These are phyloP conservation scores for Cryptus viduatorius DNA, from an alignment of 2,888 invertebrate species.

Conservation along the genomic window DNA sequence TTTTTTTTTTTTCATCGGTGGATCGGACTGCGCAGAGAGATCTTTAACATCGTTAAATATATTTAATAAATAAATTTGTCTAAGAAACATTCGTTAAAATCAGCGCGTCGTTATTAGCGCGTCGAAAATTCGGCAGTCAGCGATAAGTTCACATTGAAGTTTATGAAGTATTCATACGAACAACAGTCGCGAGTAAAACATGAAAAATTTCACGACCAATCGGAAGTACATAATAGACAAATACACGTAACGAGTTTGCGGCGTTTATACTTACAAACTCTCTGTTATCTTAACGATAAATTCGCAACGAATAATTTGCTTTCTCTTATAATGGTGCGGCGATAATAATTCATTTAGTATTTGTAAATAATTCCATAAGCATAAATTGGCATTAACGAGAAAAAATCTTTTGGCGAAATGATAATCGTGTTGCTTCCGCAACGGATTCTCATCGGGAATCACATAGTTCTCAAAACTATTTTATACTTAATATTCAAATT, in stretches of 20 bases:
- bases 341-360: constrained; percentile 2
- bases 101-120: neutral
- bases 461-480: neutral
- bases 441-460: neutral
- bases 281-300: constrained; percentile 5
- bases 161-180: neutral
- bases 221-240: neutral
- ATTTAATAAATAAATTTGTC: neutral
- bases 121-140: no score
- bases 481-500: constrained; percentile 19
- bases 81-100: neutral
- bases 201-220: neutral
- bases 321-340: neutral
- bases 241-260: neutral
- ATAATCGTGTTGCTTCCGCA: neutral
- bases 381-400: neutral
- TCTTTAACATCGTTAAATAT: neutral
- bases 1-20: neutral
- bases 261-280: constrained; percentile 2
- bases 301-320: neutral
- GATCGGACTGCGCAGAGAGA: neutral
- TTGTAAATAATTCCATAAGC: neutral
- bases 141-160: neutral
- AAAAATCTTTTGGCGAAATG: neutral
- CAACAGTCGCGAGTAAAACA: neutral